Percentiles rank a stretch among this genome's conserved stretches.
Evolutionary conservation across 2,888 invertebrate genomes (phyloP).

Genomic region (Oegoconia quadripuncta): DNA sequence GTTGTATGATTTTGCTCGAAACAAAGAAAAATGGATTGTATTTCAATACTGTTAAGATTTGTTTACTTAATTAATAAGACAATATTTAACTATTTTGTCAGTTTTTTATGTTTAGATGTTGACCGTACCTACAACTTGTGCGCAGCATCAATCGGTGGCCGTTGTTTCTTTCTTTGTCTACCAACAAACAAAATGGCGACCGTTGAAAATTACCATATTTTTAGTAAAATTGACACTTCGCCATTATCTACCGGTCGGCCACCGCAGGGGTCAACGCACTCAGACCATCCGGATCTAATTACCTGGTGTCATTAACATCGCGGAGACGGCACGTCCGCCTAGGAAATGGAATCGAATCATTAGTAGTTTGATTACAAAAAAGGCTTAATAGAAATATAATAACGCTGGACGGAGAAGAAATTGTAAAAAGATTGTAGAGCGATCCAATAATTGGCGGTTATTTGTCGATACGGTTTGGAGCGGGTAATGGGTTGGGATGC

Average conservation of each 20-base stretch:
- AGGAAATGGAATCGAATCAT: constrained; percentile 80
- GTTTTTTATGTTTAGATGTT: too few relatives aligned
- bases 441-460: constrained; percentile 79
- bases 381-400: constrained; percentile 80
- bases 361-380: constrained; percentile 80
- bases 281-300: constrained; percentile 79
- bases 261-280: constrained; percentile 69
- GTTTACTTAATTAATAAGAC: too few relatives aligned
- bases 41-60: too few relatives aligned
- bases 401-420: constrained; percentile 74
- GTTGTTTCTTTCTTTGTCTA: constrained; percentile 19
- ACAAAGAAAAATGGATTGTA: too few relatives aligned
- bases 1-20: too few relatives aligned
- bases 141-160: neutral
- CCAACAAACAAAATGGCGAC: constrained; percentile 50
- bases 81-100: too few relatives aligned
- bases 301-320: constrained; percentile 75
- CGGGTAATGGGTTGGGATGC: constrained; percentile 72
- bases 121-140: too few relatives aligned
- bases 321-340: constrained; percentile 76
- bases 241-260: constrained; percentile 66
- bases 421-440: constrained; percentile 80
- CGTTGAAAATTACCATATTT: constrained; percentile 68
- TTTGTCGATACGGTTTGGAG: constrained; percentile 78
- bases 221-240: constrained; percentile 72